Evolutionary conservation across 2,797 vertebrate species (phyloP), one percentile per base, ranked within the genome.

Genomic region (Dicrostonyx torquatus): DNA sequence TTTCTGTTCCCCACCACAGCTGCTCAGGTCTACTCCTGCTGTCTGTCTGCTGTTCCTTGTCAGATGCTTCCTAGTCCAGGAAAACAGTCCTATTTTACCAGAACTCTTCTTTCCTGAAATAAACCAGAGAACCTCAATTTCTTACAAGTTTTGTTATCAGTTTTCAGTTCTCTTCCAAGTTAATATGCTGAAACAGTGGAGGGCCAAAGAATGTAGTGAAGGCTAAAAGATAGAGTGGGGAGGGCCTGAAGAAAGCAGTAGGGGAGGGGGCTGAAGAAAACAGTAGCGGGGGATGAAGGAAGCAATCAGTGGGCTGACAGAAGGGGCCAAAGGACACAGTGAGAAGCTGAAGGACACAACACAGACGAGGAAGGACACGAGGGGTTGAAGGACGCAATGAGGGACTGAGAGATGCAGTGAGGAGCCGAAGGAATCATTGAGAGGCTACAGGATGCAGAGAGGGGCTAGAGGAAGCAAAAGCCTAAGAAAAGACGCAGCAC

Each of bases 91-190:
- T 77, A 15, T 34, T 84, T 94, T 87, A 89, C 91, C 86, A 79
- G 58, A 62, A 82, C 89, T 79, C 88, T 78, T 94, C 86, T 86
- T 93, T 92, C 91, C 89, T 92, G 82, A 96, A 95, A 89, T 77
- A 78, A 92, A 72, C 89, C 94, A 96, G 94, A 87, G 95, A 96
- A 97, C 79, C 89, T 83, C 89, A 90, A 84, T 70, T 48, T 64
- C 78, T 94, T 92, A 90, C 62, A 86, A 58, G 94, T 96, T 76
- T 95, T 93, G 58, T 95, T 94, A 93, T 75, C 85, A 94, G 78
- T 80, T 34, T 79, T 91, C 77, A 70, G 48, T 13, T 70, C 55
- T 78, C n/a, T 76, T 94, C 93, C 60, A 68, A 92, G 93, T 94
- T 53, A 96, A 84, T 34, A 72, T 43, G 53, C 58, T 53, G 66